Evolutionary conservation across 2,797 vertebrate species (phyloP), one percentile per base, ranked within the genome.

Genomic region (Myotis pilosus): DNA sequence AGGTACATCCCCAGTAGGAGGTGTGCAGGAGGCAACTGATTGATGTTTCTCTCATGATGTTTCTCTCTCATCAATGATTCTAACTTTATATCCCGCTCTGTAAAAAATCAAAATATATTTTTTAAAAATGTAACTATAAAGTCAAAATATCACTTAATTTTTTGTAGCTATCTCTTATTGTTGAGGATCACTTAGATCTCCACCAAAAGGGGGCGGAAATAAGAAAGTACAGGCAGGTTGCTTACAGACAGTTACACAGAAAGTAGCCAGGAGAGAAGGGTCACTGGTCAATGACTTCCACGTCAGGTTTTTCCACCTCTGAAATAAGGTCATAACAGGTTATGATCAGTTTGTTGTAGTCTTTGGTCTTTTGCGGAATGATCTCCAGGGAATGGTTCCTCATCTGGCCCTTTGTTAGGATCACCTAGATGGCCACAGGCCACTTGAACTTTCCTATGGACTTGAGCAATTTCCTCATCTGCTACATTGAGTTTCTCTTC

Each of bases 301-400:
- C 9, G 68, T 97, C 92, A 96, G 33, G 89, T 97, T 98, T 98
- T 95, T 97, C 96, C 97, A 98, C 97, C 95, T 99, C 99, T 19
- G 97, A 96, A 92, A 99, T 99, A 33, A 99, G 98, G 55, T 99
- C 99, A 64, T 99, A 99, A 95, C 98, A 99, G 69, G 99, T 98
- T 97, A 99, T 99, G 0, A 98, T 99, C 88, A 99, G 98, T 85
- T 99, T 99, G 22, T 99, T 98, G 0, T 97, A 98, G 98, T 99
- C 99, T 95, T 99, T 99, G 64, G 95, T 96, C 98, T 99, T 99
- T 96, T 99, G 98, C 38, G 98, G 98, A 55, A 99, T 97, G 93
- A 94, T 98, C 60, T 99, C 98, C 95, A 99, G 86, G 0, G 99
- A 99, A 94, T 99, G 98, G 44, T 97, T 98, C 97, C 98, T 99